phyloP scores from a whole-genome alignment of 2,888 invertebrate genomes.

The Acholoe squamosa region DNA sequence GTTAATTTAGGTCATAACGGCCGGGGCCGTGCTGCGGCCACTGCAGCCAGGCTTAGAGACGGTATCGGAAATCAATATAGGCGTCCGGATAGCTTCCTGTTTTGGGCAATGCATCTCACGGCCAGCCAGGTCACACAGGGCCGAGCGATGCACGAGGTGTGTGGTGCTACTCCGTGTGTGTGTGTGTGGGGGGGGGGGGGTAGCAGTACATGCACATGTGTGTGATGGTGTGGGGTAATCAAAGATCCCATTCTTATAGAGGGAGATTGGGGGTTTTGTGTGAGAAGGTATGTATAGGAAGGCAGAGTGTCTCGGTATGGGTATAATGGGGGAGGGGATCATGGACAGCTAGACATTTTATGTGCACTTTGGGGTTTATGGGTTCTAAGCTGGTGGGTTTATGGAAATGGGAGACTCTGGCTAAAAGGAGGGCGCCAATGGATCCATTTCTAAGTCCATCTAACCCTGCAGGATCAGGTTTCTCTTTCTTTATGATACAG shows the following conservation, averaged over 20 bases:
- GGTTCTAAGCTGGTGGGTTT: too few relatives aligned
- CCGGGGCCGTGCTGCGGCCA: neutral
- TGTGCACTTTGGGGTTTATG: neutral
- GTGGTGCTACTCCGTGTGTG: neutral
- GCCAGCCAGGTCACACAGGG: neutral
- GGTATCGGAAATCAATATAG: conserved; percentile 56
- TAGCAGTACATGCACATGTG: neutral
- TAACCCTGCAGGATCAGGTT: too few relatives aligned
- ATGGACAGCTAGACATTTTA: neutral
- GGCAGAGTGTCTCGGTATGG: too few relatives aligned
- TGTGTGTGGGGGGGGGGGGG: neutral
- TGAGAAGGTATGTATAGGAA: too few relatives aligned
- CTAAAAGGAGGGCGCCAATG: neutral
- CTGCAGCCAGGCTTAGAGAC: neutral
- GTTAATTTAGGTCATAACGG: conserved; percentile 62
- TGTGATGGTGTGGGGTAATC: neutral
- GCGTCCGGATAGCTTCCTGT: conserved; percentile 60
- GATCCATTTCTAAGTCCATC: too few relatives aligned
- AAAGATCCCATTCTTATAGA: too few relatives aligned
- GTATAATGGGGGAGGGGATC: neutral
- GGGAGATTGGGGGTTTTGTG: too few relatives aligned
- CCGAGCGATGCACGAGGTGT: neutral
- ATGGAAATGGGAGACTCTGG: neutral
- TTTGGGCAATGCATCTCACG: conserved; percentile 42
- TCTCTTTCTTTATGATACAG: too few relatives aligned